phyloP scores from a whole-genome alignment of 2,113 vertebrate genomes.

The Sialia sialis region DNA sequence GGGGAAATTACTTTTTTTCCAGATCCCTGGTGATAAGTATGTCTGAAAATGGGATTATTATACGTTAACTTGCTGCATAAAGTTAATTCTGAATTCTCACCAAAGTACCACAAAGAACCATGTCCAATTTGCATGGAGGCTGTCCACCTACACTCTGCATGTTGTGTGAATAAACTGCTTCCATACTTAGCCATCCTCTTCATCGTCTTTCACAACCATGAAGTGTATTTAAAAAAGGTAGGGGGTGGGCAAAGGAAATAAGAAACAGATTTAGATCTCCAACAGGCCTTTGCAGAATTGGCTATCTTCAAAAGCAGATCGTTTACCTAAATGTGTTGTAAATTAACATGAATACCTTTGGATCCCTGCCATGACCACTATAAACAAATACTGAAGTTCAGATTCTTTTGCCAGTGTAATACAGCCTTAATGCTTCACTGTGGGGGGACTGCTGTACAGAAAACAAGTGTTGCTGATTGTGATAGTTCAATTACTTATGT shows the following conservation, averaged over 20 bases:
- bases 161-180: not conserved
- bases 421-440: slow-evolving; percentile 44
- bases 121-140: not conserved
- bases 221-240: not conserved
- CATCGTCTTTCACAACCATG: not conserved
- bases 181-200: not conserved
- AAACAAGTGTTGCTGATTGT: slow-evolving; percentile 31
- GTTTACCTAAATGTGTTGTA: slow-evolving; percentile 62
- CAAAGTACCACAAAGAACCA: not conserved
- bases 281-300: slow-evolving; percentile 28
- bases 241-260: slow-evolving; percentile 28
- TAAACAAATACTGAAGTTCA: slow-evolving; percentile 70
- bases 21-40: not conserved
- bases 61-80: not conserved
- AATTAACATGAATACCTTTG: slow-evolving; percentile 68
- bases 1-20: not conserved
- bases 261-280: slow-evolving; percentile 61
- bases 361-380: slow-evolving; percentile 62
- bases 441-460: slow-evolving; percentile 28
- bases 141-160: not conserved
- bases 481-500: slow-evolving; percentile 53
- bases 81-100: not conserved
- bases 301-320: slow-evolving; percentile 54
- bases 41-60: not conserved
- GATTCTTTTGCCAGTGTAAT: slow-evolving; percentile 54